These are phyloP conservation scores for Volucella inanis DNA, from an alignment of 2,888 invertebrate species.

Conservation along the genomic window DNA sequence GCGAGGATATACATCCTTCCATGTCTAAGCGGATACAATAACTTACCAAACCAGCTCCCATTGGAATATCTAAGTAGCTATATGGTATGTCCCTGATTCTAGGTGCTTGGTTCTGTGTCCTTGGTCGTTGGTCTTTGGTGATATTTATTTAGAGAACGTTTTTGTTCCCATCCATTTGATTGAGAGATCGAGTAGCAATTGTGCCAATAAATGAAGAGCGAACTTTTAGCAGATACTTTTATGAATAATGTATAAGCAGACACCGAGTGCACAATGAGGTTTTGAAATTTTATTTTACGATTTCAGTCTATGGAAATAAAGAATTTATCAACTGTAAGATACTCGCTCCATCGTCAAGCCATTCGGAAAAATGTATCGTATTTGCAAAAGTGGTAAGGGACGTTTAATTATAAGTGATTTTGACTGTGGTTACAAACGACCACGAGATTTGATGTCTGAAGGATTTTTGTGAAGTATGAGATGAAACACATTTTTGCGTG, in stretches of 20 bases:
- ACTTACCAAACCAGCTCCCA: slow-evolving; percentile 14
- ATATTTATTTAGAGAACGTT: background rate
- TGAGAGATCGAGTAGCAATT: slow-evolving; percentile 6
- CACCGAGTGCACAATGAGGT: background rate
- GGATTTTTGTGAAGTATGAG: too few species aligned
- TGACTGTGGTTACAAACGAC: too few species aligned
- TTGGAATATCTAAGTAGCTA: slow-evolving; percentile 3
- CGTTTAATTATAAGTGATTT: too few species aligned
- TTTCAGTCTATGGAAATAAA: background rate
- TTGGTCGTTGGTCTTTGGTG: background rate
- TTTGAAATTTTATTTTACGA: background rate
- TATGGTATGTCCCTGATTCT: background rate
- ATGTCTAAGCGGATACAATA: slow-evolving; percentile 1
- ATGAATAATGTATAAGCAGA: background rate
- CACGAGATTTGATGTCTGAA: too few species aligned
- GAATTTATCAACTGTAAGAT: too few species aligned
- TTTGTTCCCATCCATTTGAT: background rate
- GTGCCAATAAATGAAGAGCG: slow-evolving; percentile 1
- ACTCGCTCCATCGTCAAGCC: too few species aligned
- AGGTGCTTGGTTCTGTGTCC: background rate
- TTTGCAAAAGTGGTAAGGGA: too few species aligned
- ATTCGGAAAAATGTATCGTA: too few species aligned
- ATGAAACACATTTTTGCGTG: too few species aligned
- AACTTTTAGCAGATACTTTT: background rate
- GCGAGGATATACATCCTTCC: slow-evolving; percentile 18